Evolutionary conservation across 2,888 invertebrate genomes (phyloP), one percentile per base, ranked within the genome.

Genomic region (Drosophila anomalata): DNA sequence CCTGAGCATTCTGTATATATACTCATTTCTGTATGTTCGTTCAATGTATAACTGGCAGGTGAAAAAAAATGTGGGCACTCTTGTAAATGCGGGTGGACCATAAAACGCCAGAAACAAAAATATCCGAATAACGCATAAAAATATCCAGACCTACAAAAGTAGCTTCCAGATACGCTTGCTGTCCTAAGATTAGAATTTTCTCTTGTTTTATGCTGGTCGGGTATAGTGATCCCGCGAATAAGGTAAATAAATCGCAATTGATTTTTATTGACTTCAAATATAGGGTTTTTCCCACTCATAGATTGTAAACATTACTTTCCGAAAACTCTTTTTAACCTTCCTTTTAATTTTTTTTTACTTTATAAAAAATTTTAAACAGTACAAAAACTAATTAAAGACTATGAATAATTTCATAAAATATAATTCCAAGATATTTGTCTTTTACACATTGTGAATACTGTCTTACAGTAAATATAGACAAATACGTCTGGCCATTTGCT

Each of bases 11-110:
- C 44, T 20, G 22, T 22, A 44, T 22, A 44, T 22, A 20, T 11
- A 11, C 5, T 20, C 42, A 4, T 11, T 9, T 11, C 8, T 20
- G 9, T 33, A 33, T 22, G 36, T 33, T 14, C 12, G 22, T 11
- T 59, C 56, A 76, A 22, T 67, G 60, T 58, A 56, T 62, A 65
- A 68, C 46, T 61, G 46, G 29, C 39, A 7, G 33, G 20, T 17
- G 20, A 58, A 31, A 44, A 58, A 72, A 66, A 60, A 62, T 75
- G 67, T 61, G 63, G 76, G 68, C 47, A 46, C 29, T 47, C 79
- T 82, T 87, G 86, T 84, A 84, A 84, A 87, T 74, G 31, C 66
- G 73, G 66, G 54, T 7, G 11, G n/a, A 1, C 36, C 65, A 68
- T 84, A 87, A 87, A 84, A 68, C 62, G 54, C 39, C 55, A 51